Evolutionary conservation across 1,140 invertebrate species (phyloP), one percentile per base, ranked within the genome.

Genomic region (Euglossa dilemma): DNA sequence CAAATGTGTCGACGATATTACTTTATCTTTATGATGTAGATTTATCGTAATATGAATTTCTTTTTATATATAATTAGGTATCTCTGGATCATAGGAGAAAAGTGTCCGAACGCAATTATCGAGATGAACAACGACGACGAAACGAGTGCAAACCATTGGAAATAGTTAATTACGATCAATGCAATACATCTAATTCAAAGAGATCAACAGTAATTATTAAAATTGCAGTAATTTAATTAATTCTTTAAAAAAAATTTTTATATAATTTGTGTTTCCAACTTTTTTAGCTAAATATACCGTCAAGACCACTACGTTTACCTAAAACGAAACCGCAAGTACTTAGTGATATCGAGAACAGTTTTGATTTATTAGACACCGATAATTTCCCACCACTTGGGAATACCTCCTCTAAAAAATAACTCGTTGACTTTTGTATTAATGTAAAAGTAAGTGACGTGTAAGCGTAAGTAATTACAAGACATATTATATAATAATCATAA

Each of bases 91-190:
- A 92, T 73, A 86, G 87, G 18, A 25, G 36, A 12, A 83, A 64
- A 63, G 79, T 84, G 14, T 92, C 91, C 7, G 69, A 47, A 70
- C 85, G 88, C 43, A 81, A 66, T 20, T 74, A 81, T 6, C 1
- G 66, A 66, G 81, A 91, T 11, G 88, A 91, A 52, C n/a, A 71
- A 23, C 71, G 25, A 25, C 81, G 90, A 45, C 86, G 85, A 28
- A 63, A 56, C 5, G 25, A 74, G 12, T 23, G 9, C 4, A 84
- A 73, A 59, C 63, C 64, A 28, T 2, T 90, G 23, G 0, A 69
- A 16, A 76, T 91, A 16, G 74, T 92, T 28, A 82, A 90, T 64
- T 54, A 82, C 7, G 59, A 83, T 18, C 57, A 83, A 82, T 4
- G 23, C 0, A 47, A 75, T 28, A 28, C 28, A 66, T 54, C 0